Evolutionary conservation across 2,113 vertebrate genomes (phyloP).

Genomic region (Perca flavescens): DNA sequence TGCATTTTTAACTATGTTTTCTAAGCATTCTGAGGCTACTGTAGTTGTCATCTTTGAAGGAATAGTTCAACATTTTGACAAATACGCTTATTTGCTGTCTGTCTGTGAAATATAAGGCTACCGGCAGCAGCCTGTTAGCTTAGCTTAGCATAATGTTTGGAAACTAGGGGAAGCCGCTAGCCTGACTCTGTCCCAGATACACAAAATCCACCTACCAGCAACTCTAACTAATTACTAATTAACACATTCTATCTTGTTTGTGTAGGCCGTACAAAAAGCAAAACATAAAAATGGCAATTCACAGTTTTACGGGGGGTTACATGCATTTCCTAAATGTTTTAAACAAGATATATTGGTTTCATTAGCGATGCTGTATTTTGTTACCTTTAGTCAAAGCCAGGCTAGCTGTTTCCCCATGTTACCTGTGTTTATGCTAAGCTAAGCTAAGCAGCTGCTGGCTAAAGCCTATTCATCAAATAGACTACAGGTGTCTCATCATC

Average conservation of each 20-base stretch:
- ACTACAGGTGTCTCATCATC: neutral
- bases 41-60: neutral
- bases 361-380: neutral
- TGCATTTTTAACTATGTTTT: neutral
- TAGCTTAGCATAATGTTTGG: neutral
- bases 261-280: neutral
- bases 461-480: neutral
- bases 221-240: neutral
- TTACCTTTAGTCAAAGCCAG: neutral
- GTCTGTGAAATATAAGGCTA: neutral
- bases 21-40: neutral
- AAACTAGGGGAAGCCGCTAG: neutral
- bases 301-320: neutral
- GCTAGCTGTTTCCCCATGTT: neutral
- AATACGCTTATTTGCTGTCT: neutral
- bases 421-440: neutral
- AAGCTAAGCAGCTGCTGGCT: neutral
- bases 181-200: neutral
- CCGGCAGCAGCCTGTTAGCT: neutral
- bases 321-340: neutral
- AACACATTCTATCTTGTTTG: neutral
- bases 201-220: neutral
- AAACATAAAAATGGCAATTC: neutral
- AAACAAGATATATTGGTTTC: neutral
- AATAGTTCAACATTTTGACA: neutral